Evolutionary conservation across 2,888 invertebrate species (phyloP).

Genomic region (Calameuta idolon): DNA sequence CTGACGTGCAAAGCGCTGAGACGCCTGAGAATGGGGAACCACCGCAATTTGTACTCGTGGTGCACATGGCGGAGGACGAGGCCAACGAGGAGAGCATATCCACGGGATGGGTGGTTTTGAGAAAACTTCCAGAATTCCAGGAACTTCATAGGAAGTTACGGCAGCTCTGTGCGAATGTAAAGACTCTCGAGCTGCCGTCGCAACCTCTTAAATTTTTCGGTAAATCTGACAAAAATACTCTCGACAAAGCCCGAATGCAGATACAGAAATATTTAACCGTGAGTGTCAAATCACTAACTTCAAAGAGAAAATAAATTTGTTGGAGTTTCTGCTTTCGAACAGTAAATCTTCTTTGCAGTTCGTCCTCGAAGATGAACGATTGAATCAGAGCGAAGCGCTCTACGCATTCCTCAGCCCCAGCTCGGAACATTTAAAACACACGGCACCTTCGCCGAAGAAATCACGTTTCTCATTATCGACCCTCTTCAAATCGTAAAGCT

Average conservation of each 20-base stretch:
- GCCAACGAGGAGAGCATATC: constrained; percentile 72
- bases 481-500: constrained; percentile 82
- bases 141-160: constrained; percentile 86
- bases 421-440: constrained; percentile 87
- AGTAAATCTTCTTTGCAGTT: constrained; percentile 70
- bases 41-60: constrained; percentile 82
- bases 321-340: background rate
- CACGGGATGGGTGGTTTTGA: constrained; percentile 77
- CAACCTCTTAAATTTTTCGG: constrained; percentile 86
- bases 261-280: constrained; percentile 90
- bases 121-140: constrained; percentile 75
- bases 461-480: constrained; percentile 88
- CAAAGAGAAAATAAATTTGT: constrained; percentile 12
- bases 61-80: constrained; percentile 79
- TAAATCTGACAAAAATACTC: constrained; percentile 82
- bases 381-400: constrained; percentile 90
- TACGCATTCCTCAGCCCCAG: constrained; percentile 93
- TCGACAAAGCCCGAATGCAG: constrained; percentile 85
- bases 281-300: constrained; percentile 55
- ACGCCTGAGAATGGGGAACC: constrained; percentile 75
- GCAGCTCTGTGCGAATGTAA: constrained; percentile 84
- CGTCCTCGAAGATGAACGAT: constrained; percentile 86
- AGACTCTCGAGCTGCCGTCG: constrained; percentile 85
- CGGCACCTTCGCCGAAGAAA: constrained; percentile 83
- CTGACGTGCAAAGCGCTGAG: constrained; percentile 86